phyloP scores from a whole-genome alignment of 2,888 invertebrate genomes.

The Tetheella fluctuosa region DNA sequence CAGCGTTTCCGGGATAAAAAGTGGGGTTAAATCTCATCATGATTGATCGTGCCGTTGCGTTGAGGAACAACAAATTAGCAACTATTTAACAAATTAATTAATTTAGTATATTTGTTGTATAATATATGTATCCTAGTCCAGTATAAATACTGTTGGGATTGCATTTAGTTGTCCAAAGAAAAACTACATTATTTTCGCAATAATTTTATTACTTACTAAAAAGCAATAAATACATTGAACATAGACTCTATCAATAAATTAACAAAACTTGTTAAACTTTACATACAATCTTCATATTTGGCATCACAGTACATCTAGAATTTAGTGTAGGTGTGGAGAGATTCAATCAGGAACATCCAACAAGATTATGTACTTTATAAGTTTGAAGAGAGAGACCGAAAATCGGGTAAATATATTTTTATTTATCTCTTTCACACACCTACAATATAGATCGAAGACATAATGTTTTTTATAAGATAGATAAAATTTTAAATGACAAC shows the following conservation, averaged over 20 bases:
- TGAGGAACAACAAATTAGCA: too few relatives aligned
- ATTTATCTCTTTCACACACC: constrained; percentile 27
- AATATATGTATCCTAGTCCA: too few relatives aligned
- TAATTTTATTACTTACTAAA: constrained; percentile 77
- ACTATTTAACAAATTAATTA: too few relatives aligned
- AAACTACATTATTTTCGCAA: constrained; percentile 35
- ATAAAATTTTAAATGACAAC: constrained; percentile 38
- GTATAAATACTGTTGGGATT: too few relatives aligned
- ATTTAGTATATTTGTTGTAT: too few relatives aligned
- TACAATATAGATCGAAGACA: constrained; percentile 28
- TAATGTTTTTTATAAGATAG: constrained; percentile 22
- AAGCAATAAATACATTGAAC: constrained; percentile 81
- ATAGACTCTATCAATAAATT: constrained; percentile 80
- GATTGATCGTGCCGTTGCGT: too few relatives aligned
- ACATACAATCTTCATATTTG: constrained; percentile 72
- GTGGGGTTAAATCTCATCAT: too few relatives aligned
- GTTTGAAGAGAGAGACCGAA: background rate
- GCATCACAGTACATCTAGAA: constrained; percentile 78
- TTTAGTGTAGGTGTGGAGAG: constrained; percentile 46
- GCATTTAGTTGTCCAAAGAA: background rate
- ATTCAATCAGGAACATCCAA: constrained; percentile 5
- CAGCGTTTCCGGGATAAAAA: too few relatives aligned
- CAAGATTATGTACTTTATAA: background rate
- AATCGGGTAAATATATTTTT: constrained; percentile 1
- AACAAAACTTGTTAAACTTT: constrained; percentile 74